Base-by-base conservation (phyloP, 37 sponge, comb jelly and placozoan genomes). In the Chondrilla cf. caribensis region DNA sequence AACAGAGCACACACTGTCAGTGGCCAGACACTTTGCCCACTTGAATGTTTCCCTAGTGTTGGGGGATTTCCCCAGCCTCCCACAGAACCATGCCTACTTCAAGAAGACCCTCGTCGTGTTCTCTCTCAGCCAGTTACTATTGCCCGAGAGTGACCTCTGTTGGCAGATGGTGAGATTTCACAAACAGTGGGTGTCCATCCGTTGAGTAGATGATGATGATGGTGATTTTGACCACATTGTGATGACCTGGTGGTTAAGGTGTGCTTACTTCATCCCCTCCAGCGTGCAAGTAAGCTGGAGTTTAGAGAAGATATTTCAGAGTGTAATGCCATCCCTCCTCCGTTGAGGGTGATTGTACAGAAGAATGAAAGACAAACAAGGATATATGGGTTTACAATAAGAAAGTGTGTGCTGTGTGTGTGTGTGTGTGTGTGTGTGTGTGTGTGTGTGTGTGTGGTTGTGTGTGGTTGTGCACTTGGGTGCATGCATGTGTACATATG, bases 71-170 rank as follows among this genome's bases (percentile, higher is more conserved):
- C 92, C 92, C 18, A 62, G 26, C 18, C 40, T 70, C 9, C 38
- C 85, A 24, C 92, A 88, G 17, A 79, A 82, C 28, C 92, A 92
- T 79, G 92, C 86, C 62, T 91, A 91, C 85, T 85, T 91, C 78
- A 85, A 83, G 29, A 81, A 82, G 1, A 91, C 92, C 18, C 80
- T 91, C 6, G 83, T 91, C 17, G 37, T 91, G 2, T 91, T 91
- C 41, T 87, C 92, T 0, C 42, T 60, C 21, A 89, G 92, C 35
- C 68, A 65, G 3, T 15, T 87, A 2, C 47, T 87, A 36, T 54
- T 60, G 21, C 79, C 83, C 29, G 58, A 82, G 22, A 18, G 38
- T 11, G 54, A 54, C 1, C 71, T 82, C 31, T 92, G 92, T 70
- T 92, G 92, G 92, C 54, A 83, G 18, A 71, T 82, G 66, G 81